Base-by-base conservation (phyloP, 2,797 vertebrate genomes). In the Buceros bicornis region DNA sequence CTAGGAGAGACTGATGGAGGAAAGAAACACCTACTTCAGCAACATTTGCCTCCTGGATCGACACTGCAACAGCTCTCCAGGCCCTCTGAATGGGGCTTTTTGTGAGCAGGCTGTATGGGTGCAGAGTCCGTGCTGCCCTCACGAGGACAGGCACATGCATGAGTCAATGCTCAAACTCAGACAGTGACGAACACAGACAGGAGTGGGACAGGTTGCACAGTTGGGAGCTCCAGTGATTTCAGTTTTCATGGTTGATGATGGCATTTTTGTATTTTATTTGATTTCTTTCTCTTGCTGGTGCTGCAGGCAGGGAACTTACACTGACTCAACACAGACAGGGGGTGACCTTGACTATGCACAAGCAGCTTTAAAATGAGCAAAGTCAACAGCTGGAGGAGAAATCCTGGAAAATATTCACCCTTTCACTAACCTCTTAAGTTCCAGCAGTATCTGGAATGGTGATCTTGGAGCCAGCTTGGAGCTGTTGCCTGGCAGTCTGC, bases 141-240 rank as follows among this genome's bases (percentile, higher is more conserved):
- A 1, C 0, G 3, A 0, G 17, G 51, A 35, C 12, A 18, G 78
- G 28, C 20, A 12, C 16, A 3, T 0, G 0, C 0, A 2, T 28
- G 72, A 76, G 61, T 57, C 37, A 13, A n/a, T 73, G 62, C 54
- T 40, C 58, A 31, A 18, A 42, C 50, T n/a, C 1, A 4, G 60
- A n/a, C 1, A 8, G 51, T 87, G 67, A 31, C n/a, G 74, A 71
- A 53, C 54, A 51, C 7, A 19, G 64, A 19, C 29, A 11, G 4
- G 42, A 47, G 24, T 13, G 42, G 29, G n/a, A 61, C 69, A 22
- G 21, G 43, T 69, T 16, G 60, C 8, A n/a, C 6, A 51, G 16
- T 1, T 14, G 54, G 54, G 20, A 53, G n/a, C 21, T 61, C 28
- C 0, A 0, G 17, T 35, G 35, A 83, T 65, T 81, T 86, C 11